Base-by-base conservation (phyloP, 2,797 vertebrate species). In the Podarcis siculus region DNA sequence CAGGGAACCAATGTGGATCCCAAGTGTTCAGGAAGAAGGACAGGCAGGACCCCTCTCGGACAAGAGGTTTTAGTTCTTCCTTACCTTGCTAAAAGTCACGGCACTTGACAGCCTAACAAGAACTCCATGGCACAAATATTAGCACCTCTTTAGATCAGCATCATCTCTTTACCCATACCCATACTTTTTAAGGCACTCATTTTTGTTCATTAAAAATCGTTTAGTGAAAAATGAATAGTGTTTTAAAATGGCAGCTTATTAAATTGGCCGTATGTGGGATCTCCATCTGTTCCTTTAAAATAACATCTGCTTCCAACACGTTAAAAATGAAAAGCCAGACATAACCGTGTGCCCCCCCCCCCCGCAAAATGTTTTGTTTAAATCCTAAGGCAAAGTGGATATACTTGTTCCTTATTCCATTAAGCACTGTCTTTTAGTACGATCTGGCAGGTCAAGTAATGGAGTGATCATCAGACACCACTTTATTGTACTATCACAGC, bases 281-380 rank as follows among this genome's bases (percentile, higher is more conserved):
- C 87, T 83, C 93, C 87, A 80, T 91, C 95, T 96, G 92, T 86
- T 92, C 71, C 89, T 92, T 76, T 92, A 89, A 83, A 92, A 49
- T 35, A 94, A 92, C 94, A 92, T 92, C 91, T 95, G 91, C 45
- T 95, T 90, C 85, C 91, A 58, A 76, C 61, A 94, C 83, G 82
- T 32, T 86, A 88, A 89, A 93, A 91, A 86, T 17, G 17, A 93
- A 90, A 90, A 55, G 49, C 49, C 49, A 55, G 49, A 55, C 12
- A 55, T 55, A 55, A 55, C 3, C 13, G 13, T 55, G 8, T 19
- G 1, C 5, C 23, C 23, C 64, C 23, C 64, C 64, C 19, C 23
- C 10, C 64, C 64, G 2, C 27, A 8, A 93, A 88, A 69, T n/a
- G 1, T 72, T 79, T 83, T 80, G 49, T 89, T 45, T 86, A 90